Conservation (phyloP, 92 coral and sea anemone species). For the Phymanthus crucifer region DNA sequence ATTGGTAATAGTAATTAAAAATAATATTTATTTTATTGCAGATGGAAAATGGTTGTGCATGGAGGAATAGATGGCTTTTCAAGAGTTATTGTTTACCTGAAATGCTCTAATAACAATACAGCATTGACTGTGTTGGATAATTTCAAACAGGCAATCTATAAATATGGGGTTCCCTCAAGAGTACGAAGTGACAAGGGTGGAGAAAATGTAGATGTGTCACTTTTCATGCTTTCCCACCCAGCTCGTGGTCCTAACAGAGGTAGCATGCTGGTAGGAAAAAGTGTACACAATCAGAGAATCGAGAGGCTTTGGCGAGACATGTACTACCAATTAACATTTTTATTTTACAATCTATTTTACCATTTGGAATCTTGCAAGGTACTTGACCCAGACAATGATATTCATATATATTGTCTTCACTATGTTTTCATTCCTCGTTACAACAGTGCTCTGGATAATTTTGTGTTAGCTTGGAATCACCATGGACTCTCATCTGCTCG, state of each 20-base stretch:
- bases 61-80: conserved; percentile 58
- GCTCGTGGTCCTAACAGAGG: conserved; percentile 53
- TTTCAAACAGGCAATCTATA: conserved; percentile 44
- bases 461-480: conserved; percentile 44
- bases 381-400: conserved; percentile 39
- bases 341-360: conserved; percentile 57
- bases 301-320: conserved; percentile 62
- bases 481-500: conserved; percentile 52
- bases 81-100: conserved; percentile 50
- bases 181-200: conserved; percentile 60
- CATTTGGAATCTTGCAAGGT: conserved; percentile 49
- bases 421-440: conserved; percentile 60
- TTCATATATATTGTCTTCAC: conserved; percentile 61
- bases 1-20: background rate
- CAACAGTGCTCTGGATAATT: conserved; percentile 37
- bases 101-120: conserved; percentile 55
- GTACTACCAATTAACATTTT: conserved; percentile 48
- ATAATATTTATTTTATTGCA: background rate
- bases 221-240: conserved; percentile 59
- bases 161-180: conserved; percentile 51
- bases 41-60: conserved; percentile 57
- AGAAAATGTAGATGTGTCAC: conserved; percentile 58
- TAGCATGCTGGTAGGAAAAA: conserved; percentile 48
- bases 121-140: conserved; percentile 44
- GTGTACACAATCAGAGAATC: conserved; percentile 23